Evolutionary conservation across 2,113 vertebrate species (phyloP).

Genomic region (Sialia sialis): DNA sequence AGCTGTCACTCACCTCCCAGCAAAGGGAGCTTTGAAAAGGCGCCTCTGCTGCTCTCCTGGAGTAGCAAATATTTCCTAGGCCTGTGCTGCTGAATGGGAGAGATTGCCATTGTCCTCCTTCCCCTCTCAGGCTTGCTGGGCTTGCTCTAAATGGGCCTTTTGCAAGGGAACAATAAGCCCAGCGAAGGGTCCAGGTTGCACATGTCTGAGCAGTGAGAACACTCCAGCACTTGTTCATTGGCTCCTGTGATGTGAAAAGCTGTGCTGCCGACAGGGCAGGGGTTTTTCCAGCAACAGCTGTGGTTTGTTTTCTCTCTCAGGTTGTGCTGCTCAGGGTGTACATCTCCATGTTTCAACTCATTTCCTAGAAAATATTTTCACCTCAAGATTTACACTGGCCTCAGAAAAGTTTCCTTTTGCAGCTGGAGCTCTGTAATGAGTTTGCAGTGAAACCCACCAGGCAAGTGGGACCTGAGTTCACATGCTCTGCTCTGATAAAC

Average conservation of each 20-base stretch:
- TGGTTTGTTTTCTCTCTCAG: conserved; percentile 39
- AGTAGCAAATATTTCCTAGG: conserved; percentile 83
- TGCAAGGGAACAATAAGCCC: conserved; percentile 83
- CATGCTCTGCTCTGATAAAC: neutral
- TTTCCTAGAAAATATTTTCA: conserved; percentile 33
- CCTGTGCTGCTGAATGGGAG: conserved; percentile 78
- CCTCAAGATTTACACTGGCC: neutral
- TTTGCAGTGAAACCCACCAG: neutral
- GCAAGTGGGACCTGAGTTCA: neutral
- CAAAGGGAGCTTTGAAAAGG: conserved; percentile 80
- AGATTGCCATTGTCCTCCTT: conserved; percentile 78
- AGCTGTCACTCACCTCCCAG: conserved; percentile 90
- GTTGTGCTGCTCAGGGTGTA: neutral
- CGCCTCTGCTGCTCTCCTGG: conserved; percentile 74
- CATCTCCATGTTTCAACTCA: conserved; percentile 18
- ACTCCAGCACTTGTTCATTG: conserved; percentile 70
- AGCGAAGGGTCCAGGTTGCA: conserved; percentile 83
- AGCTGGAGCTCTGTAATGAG: neutral
- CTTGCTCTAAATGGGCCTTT: conserved; percentile 83
- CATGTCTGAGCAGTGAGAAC: conserved; percentile 83
- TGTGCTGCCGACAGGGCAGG: conserved; percentile 30
- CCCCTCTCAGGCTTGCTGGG: conserved; percentile 77
- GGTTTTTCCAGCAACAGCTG: conserved; percentile 57
- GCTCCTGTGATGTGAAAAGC: conserved; percentile 59
- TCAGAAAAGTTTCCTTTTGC: neutral